Percentiles rank a stretch among this genome's conserved stretches.
These are phyloP conservation scores for Chironomus tentans DNA, from an alignment of 2,888 invertebrate species.

Conservation along the genomic window DNA sequence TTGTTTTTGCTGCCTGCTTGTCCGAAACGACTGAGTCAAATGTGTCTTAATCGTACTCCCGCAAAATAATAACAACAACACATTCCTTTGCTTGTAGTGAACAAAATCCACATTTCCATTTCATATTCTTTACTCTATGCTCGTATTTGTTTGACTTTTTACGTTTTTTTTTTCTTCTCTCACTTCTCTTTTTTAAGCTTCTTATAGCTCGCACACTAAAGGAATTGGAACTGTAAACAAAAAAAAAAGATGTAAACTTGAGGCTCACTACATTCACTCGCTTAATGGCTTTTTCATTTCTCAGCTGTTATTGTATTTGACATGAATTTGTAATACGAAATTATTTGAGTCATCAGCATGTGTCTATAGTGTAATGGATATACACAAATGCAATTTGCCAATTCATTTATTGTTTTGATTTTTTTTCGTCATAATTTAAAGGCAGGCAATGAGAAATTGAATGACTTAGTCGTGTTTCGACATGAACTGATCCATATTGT, in stretches of 20 bases:
- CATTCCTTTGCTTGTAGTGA: not conserved
- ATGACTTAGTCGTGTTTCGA: not conserved
- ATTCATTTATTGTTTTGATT: not conserved
- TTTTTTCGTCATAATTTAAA: too few relatives aligned
- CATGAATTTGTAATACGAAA: not conserved
- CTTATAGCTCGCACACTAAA: not conserved
- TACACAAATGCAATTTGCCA: not conserved
- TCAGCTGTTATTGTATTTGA: not conserved
- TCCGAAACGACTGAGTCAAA: constrained; percentile 10
- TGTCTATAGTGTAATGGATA: too few relatives aligned
- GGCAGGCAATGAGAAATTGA: not conserved
- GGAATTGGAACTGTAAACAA: not conserved
- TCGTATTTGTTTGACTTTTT: not conserved
- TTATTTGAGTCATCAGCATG: not conserved
- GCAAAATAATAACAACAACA: not conserved
- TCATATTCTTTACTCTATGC: not conserved
- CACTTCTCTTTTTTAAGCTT: not conserved
- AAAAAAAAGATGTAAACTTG: not conserved
- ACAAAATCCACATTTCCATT: not conserved
- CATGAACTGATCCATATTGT: not conserved
- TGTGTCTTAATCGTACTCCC: constrained; percentile 8
- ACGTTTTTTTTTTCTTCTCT: not conserved
- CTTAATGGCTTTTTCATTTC: not conserved
- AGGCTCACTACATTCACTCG: not conserved
- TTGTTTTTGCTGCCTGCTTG: constrained; percentile 11